These are phyloP conservation scores for Melipona bicolor DNA, from an alignment of 2,888 invertebrate species.

Conservation along the genomic window DNA sequence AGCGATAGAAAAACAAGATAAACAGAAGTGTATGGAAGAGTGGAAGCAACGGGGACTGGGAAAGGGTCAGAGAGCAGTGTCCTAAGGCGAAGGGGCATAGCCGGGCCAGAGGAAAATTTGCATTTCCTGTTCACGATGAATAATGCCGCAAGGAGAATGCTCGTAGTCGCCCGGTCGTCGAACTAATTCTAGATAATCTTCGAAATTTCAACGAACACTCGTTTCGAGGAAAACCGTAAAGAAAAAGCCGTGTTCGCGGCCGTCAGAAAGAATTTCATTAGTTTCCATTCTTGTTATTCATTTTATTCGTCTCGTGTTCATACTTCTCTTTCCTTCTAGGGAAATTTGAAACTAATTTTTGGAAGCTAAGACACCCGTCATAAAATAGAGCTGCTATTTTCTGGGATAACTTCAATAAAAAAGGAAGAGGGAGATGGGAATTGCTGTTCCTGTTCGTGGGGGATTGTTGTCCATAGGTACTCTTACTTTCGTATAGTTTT, in stretches of 20 bases:
- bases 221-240: not conserved
- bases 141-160: constrained; percentile 64
- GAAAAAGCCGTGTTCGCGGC: not conserved
- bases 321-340: not conserved
- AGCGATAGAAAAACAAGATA: not conserved
- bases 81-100: constrained; percentile 61
- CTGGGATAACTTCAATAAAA: constrained; percentile 4
- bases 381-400: not conserved
- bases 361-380: not conserved
- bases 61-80: constrained; percentile 76
- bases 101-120: constrained; percentile 73
- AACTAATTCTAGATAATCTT: constrained; percentile 37
- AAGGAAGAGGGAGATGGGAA: constrained; percentile 28
- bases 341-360: not conserved
- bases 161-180: constrained; percentile 25
- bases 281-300: not conserved
- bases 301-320: not conserved
- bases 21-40: constrained; percentile 17
- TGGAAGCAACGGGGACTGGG: constrained; percentile 35
- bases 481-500: constrained; percentile 24
- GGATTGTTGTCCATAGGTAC: constrained; percentile 48
- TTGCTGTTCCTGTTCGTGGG: constrained; percentile 50
- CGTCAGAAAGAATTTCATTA: not conserved
- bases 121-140: constrained; percentile 79
- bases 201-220: constrained; percentile 17